These are phyloP conservation scores for Archips crataeganus DNA, from an alignment of 2,888 invertebrate species.

Conservation along the genomic window DNA sequence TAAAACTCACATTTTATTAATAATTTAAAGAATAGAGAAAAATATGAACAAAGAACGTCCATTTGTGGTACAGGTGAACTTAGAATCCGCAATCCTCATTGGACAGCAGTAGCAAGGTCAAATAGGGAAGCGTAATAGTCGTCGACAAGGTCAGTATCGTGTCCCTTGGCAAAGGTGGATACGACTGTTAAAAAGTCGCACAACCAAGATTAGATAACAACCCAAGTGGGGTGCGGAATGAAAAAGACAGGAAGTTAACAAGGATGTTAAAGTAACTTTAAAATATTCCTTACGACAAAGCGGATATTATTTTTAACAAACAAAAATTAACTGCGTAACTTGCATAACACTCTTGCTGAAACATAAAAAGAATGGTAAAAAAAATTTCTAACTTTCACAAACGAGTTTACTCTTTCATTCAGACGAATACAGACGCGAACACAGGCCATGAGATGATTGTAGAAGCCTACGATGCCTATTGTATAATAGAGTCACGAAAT, in stretches of 20 bases:
- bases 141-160: constrained; percentile 30
- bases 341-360: background rate
- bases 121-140: constrained; percentile 34
- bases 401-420: constrained; percentile 6
- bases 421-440: constrained; percentile 1
- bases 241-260: constrained; percentile 33
- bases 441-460: background rate
- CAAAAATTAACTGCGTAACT: background rate
- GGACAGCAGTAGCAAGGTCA: constrained; percentile 23
- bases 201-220: constrained; percentile 39
- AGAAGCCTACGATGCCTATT: background rate
- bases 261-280: constrained; percentile 22
- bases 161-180: constrained; percentile 33
- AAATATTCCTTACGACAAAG: background rate
- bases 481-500: background rate
- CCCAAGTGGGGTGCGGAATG: constrained; percentile 37
- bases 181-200: constrained; percentile 25
- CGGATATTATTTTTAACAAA: background rate
- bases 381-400: constrained; percentile 4
- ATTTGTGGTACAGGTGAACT: constrained; percentile 21
- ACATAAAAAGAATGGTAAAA: constrained; percentile 17
- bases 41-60: background rate
- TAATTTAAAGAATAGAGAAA: background rate
- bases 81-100: constrained; percentile 32
- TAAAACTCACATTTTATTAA: background rate